Conservation (phyloP, 2,113 vertebrate genomes). For the Gopherus evgoodei region DNA sequence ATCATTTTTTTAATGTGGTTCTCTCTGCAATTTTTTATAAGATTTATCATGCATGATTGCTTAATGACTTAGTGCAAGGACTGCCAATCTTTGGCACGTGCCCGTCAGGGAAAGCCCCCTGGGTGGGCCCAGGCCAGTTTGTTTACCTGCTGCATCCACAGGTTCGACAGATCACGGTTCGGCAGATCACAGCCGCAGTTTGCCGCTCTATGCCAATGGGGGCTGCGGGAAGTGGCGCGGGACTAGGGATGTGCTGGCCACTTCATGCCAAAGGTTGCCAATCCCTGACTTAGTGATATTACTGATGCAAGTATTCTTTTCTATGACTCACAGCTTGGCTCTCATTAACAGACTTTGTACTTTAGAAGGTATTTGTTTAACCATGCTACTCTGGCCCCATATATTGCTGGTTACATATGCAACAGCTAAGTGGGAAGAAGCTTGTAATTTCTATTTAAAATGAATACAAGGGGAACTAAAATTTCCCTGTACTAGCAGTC, state of each 20-base stretch:
- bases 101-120: no score
- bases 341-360: not conserved
- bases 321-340: not conserved
- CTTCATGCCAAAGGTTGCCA: no score
- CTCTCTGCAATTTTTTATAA: not conserved
- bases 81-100: no score
- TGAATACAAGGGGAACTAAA: not conserved
- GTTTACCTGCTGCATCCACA: no score
- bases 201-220: no score
- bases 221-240: no score
- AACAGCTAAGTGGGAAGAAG: not conserved
- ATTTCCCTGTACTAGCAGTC: not conserved
- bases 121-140: no score
- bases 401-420: not conserved
- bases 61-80: no score
- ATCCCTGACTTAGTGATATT: not conserved
- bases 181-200: no score
- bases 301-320: not conserved
- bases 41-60: not conserved
- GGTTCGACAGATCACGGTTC: no score
- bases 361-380: slow-evolving; percentile 13
- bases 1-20: not conserved
- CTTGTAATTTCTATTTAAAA: not conserved
- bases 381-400: not conserved
- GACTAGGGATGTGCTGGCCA: no score